These are phyloP conservation scores for Eptesicus fuscus DNA, from an alignment of 2,113 vertebrate species.

Conservation along the genomic window DNA sequence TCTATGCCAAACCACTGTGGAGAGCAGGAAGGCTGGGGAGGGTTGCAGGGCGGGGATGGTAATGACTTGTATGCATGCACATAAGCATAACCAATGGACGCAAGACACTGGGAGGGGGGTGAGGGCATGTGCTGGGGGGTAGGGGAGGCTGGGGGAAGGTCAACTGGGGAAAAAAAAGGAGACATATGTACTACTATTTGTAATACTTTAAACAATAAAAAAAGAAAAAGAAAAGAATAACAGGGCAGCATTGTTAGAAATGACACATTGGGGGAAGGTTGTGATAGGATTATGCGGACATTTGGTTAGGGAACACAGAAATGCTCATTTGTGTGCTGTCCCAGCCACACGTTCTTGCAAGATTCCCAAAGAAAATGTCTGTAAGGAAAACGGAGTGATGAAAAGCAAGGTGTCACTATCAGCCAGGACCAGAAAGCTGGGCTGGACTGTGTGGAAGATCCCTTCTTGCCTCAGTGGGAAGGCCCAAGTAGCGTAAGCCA, in stretches of 20 bases:
- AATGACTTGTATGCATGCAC: too few relatives aligned
- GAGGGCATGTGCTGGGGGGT: too few relatives aligned
- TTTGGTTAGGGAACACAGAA: neutral
- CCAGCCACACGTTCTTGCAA: neutral
- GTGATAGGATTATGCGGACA: neutral
- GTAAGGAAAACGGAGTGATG: neutral
- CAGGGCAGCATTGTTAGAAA: neutral
- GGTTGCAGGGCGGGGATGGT: too few relatives aligned
- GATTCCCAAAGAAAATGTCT: neutral
- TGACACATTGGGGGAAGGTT: neutral
- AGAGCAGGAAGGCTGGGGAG: neutral
- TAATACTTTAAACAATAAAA: too few relatives aligned
- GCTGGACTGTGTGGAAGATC: accelerated
- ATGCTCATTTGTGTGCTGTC: neutral
- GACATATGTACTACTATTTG: too few relatives aligned
- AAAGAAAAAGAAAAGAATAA: neutral
- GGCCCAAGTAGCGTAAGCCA: neutral
- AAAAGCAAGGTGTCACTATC: neutral
- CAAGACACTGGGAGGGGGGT: too few relatives aligned
- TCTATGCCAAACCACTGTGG: neutral
- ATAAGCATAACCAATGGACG: too few relatives aligned
- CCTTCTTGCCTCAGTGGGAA: neutral
- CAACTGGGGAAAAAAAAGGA: too few relatives aligned
- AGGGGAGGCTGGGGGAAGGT: too few relatives aligned
- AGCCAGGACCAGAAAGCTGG: neutral